These are phyloP conservation scores for Drosophila teissieri DNA, from an alignment of 1,140 invertebrate genomes.

Conservation along the genomic window DNA sequence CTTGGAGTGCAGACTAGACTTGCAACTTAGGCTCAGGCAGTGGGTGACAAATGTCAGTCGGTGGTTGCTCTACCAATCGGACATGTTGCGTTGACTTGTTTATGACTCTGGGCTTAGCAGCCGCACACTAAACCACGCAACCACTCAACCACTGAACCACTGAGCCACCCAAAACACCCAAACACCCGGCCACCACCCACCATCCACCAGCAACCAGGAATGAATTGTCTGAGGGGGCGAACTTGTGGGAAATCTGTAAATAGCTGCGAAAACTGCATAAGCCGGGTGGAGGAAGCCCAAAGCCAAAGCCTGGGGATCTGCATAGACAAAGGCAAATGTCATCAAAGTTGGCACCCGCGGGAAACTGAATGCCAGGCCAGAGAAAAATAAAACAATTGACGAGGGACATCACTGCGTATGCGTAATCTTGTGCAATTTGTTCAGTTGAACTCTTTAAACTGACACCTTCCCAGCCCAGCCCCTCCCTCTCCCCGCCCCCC, in stretches of 20 bases:
- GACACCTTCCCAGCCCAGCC: constrained; percentile 28
- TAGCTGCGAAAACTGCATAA: constrained; percentile 76
- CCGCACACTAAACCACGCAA: constrained; percentile 28
- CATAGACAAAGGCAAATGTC: constrained; percentile 50
- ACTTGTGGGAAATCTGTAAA: constrained; percentile 83
- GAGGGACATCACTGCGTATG: constrained; percentile 62
- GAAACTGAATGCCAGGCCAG: constrained; percentile 27
- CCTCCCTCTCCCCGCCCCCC: neutral
- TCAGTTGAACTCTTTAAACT: constrained; percentile 42
- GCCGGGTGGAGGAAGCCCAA: constrained; percentile 41
- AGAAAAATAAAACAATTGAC: constrained; percentile 48
- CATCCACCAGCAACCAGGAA: constrained; percentile 15
- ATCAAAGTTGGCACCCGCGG: constrained; percentile 62
- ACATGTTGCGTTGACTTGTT: constrained; percentile 82
- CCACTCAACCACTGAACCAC: constrained; percentile 5
- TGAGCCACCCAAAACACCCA: neutral
- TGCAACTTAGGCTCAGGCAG: constrained; percentile 41
- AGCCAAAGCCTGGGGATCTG: constrained; percentile 41
- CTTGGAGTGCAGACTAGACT: constrained; percentile 53
- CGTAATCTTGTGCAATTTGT: constrained; percentile 65
- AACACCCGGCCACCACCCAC: constrained; percentile 8
- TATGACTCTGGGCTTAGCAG: constrained; percentile 75
- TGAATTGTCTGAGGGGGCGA: constrained; percentile 39
- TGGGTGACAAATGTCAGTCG: constrained; percentile 80
- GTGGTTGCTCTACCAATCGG: constrained; percentile 82